Base-by-base conservation (phyloP, 1,140 invertebrate species). In the Solenopsis invicta region DNA sequence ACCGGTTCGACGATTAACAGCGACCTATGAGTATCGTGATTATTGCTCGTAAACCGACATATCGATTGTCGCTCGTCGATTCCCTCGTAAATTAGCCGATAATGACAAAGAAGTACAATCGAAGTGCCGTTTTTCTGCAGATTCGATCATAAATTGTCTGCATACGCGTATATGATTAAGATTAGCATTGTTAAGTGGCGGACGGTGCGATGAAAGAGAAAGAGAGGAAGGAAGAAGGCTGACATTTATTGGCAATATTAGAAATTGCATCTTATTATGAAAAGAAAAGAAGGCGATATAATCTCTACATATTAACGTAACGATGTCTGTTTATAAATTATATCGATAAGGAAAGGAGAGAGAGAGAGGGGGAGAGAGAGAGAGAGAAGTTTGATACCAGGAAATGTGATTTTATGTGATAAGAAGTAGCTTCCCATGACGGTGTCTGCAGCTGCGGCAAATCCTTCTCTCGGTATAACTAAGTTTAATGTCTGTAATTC, bases 21-120 rank as follows among this genome's bases (percentile, higher is more conserved):
- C 41, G 52, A 84, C 52, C 50, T 76, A 34, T 16, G 13, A 21
- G 72, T 41, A 64, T 12, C 61, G 18, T 54, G 61, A 64, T 80
- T 41, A 50, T 37, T 41, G 48, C 61, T 85, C 74, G 48, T 82
- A 82, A 82, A 54, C 48, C 29, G 62, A n/a, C 34, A 24, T 41
- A 80, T 59, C 67, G 80, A 82, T 82, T 82, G 80, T 82, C 67
- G 41, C 24, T 82, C 52, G 18, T 16, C 56, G 41, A 74, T 74
- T 82, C 18, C 24, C 67, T 74, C 67, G 67, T 82, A 82, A 82
- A 82, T 82, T 41, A 82, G 13, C 24, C 16, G 67, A 74, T 82
- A 82, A 82, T 82, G 54, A 21, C 37, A 48, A 67, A 67, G 66
- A 86, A 81, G 6, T 66, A 24, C 18, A 56, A 50, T 37, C 50